These are phyloP conservation scores for Trachymyrmex cornetzi DNA, from an alignment of 1,140 invertebrate genomes.

Conservation along the genomic window DNA sequence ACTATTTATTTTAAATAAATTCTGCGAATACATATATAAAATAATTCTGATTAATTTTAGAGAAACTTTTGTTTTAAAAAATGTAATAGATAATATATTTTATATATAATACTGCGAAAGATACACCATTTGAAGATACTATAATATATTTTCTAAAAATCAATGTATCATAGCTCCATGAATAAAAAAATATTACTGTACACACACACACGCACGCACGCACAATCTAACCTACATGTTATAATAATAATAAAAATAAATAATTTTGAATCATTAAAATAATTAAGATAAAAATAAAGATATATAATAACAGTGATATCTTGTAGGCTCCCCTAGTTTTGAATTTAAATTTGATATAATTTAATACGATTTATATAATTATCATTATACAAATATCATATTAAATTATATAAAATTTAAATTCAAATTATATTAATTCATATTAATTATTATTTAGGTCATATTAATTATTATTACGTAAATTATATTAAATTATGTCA, in stretches of 20 bases:
- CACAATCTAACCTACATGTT: background rate
- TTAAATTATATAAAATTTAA: no score
- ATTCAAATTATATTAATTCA: no score
- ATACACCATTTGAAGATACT: background rate
- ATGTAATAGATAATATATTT: background rate
- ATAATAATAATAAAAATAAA: background rate
- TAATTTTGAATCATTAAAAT: no score
- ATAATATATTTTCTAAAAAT: background rate
- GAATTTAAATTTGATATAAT: no score
- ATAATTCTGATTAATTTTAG: background rate
- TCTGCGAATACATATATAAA: background rate
- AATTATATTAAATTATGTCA: background rate
- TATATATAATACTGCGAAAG: background rate
- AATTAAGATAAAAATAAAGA: no score
- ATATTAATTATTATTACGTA: background rate
- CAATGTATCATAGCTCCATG: background rate
- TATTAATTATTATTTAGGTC: background rate
- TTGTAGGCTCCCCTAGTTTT: no score
- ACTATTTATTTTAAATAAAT: background rate
- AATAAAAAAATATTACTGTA: conserved; percentile 15
- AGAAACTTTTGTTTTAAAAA: background rate
- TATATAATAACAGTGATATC: no score
- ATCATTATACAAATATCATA: no score
- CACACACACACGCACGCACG: background rate
- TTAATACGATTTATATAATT: no score